Base-by-base conservation (phyloP, 2,797 vertebrate species). In the Acomys russatus region DNA sequence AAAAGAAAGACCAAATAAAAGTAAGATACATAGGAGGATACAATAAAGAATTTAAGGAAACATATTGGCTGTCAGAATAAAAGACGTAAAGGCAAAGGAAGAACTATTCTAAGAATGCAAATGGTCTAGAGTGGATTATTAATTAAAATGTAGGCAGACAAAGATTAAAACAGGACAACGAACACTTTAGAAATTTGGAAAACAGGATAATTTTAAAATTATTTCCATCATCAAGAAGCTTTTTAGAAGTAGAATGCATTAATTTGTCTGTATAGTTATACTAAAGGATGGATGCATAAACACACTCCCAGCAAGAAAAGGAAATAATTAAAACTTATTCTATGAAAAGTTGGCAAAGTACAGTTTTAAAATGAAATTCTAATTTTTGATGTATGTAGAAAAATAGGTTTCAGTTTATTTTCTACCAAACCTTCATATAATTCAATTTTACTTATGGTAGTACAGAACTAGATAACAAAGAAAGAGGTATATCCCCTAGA, bases 1-100 rank as follows among this genome's bases (percentile, higher is more conserved):
- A 91, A 91, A 96, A 89, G 35, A 59, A 79, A 88, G 73, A 95
- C 78, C 93, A 66, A 92, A 94, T 94, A 92, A 93, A 92, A 97
- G 59, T 54, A 91, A 94, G 74, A 88, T 96, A 80, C 95, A 84
- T 88, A 95, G 76, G n/a, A 92, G 30, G 49, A 33, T 92, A 73
- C 44, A 92, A 73, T 44, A 92, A 92, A 59, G 68, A 87, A 54
- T 83, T 96, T 95, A 93, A 91, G 88, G 76, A 54, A 94, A 90
- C n/a, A 93, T 88, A 94, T 82, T 94, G 70, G 86, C 88, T 63
- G 23, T 87, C 97, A 76, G 59, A 91, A 94, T 95, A 93, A 95
- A 88, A 82, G 49, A 91, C 87, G 95, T 90, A 93, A 93, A 94
- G 49, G 44, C 9, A 44, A 66, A 95, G 77, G 15, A n/a, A 68